Conservation (phyloP, 2,888 invertebrate genomes). For the Tigriopus californicus region DNA sequence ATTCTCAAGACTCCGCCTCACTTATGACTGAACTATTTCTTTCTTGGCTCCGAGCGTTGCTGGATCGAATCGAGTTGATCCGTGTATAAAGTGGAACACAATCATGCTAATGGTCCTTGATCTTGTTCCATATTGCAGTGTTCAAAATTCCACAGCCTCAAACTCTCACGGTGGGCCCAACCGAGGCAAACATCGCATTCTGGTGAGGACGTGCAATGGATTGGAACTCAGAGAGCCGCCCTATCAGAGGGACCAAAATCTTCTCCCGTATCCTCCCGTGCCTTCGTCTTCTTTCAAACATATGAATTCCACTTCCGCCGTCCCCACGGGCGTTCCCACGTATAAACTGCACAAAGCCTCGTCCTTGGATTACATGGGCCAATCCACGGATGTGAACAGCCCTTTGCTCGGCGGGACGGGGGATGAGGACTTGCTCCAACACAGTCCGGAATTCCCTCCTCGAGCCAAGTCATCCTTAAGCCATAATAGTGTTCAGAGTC, state of each 20-base stretch:
- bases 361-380: not conserved
- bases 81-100: too few species aligned
- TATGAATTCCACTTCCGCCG: not conserved
- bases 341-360: not conserved
- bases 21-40: too few species aligned
- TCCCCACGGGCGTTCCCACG: too few species aligned
- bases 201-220: conserved; percentile 58
- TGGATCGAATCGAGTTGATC: too few species aligned
- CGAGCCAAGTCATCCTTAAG: conserved; percentile 7
- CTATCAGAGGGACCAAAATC: not conserved
- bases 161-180: not conserved
- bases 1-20: too few species aligned
- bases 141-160: too few species aligned
- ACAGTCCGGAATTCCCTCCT: not conserved
- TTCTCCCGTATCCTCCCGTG: not conserved
- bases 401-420: too few species aligned
- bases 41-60: too few species aligned
- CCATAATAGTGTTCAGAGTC: not conserved
- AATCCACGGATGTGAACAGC: not conserved
- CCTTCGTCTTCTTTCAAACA: not conserved
- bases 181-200: conserved; percentile 35
- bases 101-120: too few species aligned
- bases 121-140: too few species aligned
- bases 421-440: too few species aligned
- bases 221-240: conserved; percentile 39